Evolutionary conservation across 2,797 vertebrate species (phyloP), one percentile per base, ranked within the genome.

Genomic region (Hypotaenidia okinawae): DNA sequence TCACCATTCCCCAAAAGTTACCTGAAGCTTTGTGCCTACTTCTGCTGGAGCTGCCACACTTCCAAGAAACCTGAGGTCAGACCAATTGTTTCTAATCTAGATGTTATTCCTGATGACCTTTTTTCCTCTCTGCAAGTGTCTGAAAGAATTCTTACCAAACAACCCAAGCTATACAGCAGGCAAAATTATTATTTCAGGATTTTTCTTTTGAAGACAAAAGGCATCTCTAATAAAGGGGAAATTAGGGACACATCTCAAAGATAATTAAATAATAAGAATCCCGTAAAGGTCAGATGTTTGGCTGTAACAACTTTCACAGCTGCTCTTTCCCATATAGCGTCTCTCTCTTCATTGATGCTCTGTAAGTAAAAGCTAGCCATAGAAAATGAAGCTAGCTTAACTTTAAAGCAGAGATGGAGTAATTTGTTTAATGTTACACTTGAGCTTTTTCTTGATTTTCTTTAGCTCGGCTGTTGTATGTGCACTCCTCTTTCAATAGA

Each of bases 261-360:
- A 68, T 66, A 94, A 94, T 90, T 82, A 94, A 96, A 90, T 90
- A 96, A 94, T 93, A 93, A 86, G 62, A 75, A 93, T 45, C 35
- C 67, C 85, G 14, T 84, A 94, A 96, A 96, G 93, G 95, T 94
- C 94, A 94, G 78, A 90, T 80, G n/a, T 24, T 90, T 92, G 74
- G 57, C 88, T 87, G 64, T 87, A 70, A 85, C 90, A 92, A 57
- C 24, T 94, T 94, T 54, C 39, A 28, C 2, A 18, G 47, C 86
- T 79, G 27, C 64, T 74, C 8, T 86, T 93, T 73, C n/a, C 18
- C 64, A 2, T 84, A 22, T 39, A 30, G 32, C 25, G 21, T 51
- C 5, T 84, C 30, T 89, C 52, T 90, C 67, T 91, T 84, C 80
- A 51, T 35, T 89, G 88, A 75, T 52, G 57, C 32, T 76, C 10